Evolutionary conservation across 2,797 vertebrate species (phyloP), one percentile per base, ranked within the genome.

Genomic region (Hydrolagus colliei): DNA sequence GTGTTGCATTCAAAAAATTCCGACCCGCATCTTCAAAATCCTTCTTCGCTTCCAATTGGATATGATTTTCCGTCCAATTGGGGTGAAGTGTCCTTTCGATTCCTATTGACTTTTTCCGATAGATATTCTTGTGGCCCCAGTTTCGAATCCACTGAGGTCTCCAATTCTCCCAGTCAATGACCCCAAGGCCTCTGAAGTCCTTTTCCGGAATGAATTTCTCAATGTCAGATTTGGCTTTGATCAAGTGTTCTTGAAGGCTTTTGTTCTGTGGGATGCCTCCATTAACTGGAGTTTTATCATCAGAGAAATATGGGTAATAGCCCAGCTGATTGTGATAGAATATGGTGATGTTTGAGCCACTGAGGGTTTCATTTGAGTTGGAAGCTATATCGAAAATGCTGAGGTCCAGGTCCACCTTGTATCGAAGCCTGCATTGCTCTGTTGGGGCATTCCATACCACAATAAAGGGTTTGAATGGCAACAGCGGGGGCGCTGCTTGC

Each of bases 111-210:
- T 95, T 93, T 86, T 95, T 95, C 86, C 94, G 94, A 87, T 97
- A 98, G 87, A 97, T 95, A 76, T 92, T 91, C 90, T 96, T 97
- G 59, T 89, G 91, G 9, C 95, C 96, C 96, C 96, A 96, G 87
- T 98, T 99, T 87, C 96, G 92, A 0, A 96, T 94, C 96, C 96
- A 97, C 87, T 96, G 95, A 0, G 96, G 96, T 72, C 96, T 95
- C 96, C 96, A 98, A 90, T 95, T 95, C 92, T 98, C 96, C 96
- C 96, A 97, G 89, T 97, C 96, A 52, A 98, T 97, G 86, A 97
- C 93, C 1, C 92, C 95, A 87, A 98, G 92, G 12, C 95, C 95
- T 85, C 93, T 91, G 85, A 97, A 96, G 87, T 96, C 94, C 90
- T 95, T 96, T 89, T 92, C 89, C 11, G 94, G 94, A 88, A 97